Evolutionary conservation across 2,888 invertebrate genomes (phyloP).

Genomic region (Resseliella maxima): DNA sequence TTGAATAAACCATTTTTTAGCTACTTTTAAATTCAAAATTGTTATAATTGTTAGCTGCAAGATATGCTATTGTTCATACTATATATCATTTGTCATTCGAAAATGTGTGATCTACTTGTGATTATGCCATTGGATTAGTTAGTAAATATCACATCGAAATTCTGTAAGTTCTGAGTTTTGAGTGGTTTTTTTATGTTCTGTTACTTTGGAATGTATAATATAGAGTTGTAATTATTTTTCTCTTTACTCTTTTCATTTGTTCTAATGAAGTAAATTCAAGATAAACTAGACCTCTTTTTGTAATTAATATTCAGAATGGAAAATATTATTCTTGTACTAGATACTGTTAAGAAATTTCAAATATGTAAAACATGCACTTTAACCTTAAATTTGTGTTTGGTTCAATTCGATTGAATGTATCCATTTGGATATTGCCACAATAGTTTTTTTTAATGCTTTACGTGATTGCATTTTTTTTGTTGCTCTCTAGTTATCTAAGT

Average conservation of each 20-base stretch:
- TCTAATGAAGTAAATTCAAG: slow-evolving; percentile 13
- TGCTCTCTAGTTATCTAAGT: slow-evolving; percentile 56
- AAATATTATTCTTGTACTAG: background rate
- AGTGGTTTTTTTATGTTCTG: background rate
- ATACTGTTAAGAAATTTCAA: background rate
- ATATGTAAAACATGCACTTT: background rate
- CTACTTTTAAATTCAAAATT: slow-evolving; percentile 15
- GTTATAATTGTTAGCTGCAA: slow-evolving; percentile 1
- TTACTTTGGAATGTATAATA: background rate
- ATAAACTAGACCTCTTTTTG: background rate
- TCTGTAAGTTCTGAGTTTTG: slow-evolving; percentile 6
- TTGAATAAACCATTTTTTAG: background rate
- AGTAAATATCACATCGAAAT: slow-evolving; percentile 44
- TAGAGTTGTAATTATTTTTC: background rate
- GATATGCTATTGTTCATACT: background rate
- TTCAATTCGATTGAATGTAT: background rate
- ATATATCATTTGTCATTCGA: background rate
- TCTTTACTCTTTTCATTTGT: background rate
- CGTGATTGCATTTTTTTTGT: slow-evolving; percentile 5
- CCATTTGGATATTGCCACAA: background rate
- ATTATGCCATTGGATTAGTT: slow-evolving; percentile 8
- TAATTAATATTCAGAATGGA: background rate
- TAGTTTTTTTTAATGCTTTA: background rate
- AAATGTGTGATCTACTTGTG: background rate
- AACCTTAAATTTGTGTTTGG: background rate